Base-by-base conservation (phyloP, 2,888 invertebrate genomes). In the Thecocarcelia acutangulata region DNA sequence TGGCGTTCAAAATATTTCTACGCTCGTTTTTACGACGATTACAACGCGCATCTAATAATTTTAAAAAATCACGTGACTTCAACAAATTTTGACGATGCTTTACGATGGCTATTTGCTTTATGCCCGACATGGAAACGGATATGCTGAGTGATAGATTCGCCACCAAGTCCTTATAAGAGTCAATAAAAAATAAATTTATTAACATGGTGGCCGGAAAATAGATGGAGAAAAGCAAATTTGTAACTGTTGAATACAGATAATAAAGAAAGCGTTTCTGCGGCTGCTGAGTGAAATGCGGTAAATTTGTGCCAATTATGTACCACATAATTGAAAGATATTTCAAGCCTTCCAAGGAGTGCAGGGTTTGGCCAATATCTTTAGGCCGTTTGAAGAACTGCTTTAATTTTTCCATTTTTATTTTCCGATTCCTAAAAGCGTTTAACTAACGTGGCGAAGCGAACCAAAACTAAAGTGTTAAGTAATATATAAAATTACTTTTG, bases 241-340 rank as follows among this genome's bases (percentile, higher is more conserved):
- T 61, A 15, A 72, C 52, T 42, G 59, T 54, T 6, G 85, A 59
- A 77, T 85, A 86, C 0, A 82, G 3, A 42, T 68, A 75, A 72
- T 85, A 86, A 6, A 83, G 40, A 24, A 78, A 48, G n/a, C 40
- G 68, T 54, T 68, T 66, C 3, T 28, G 44, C 6, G n/a, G 1
- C 15, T 17, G 24, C 8, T 17, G 8, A 1, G 1, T 48, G 3
- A 1, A 15, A 0, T 50, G 17, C 4, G 83, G 72, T 3, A 85
- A 84, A 78, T 85, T 61, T 13, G 85, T 72, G 6, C 86, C 86
- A 15, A 85, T 61, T 2, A 84, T 13, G 6, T 79, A 78, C 82
- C 84, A 86, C 52, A 75, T 77, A 11, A 73, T 48, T 83, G 84
- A 85, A 1, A 86, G 44, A 74, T 83, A 83, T 19, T 81, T 83